phyloP scores from a whole-genome alignment of 2,797 vertebrate species.

The Hemitrygon akajei region DNA sequence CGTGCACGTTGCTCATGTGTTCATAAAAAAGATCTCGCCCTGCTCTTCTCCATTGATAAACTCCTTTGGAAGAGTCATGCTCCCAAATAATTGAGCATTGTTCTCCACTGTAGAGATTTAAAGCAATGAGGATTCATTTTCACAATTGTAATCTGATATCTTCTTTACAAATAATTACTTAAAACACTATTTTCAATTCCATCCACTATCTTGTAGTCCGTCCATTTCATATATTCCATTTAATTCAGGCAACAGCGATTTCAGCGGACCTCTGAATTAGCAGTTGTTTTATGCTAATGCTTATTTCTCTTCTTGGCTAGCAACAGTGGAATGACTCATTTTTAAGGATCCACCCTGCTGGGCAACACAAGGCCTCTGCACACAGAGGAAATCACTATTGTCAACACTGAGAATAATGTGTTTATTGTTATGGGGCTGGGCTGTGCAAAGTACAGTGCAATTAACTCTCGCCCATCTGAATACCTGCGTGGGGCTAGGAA shows the following conservation, averaged over 20 bases:
- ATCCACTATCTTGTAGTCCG: not conserved
- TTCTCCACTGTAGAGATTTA: not conserved
- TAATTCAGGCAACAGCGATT: not conserved
- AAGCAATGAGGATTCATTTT: not conserved
- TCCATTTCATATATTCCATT: not conserved
- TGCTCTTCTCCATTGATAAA: not conserved
- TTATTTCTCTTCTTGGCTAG: not conserved
- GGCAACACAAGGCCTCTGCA: not conserved
- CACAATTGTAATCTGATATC: not conserved
- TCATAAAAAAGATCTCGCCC: not conserved
- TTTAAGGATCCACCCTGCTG: not conserved
- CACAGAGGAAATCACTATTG: slow-evolving; percentile 14
- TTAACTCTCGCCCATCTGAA: not conserved
- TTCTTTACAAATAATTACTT: not conserved
- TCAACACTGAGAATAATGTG: not conserved
- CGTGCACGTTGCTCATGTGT: no score
- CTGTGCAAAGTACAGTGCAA: not conserved
- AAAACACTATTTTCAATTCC: not conserved
- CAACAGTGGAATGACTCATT: slow-evolving; percentile 5
- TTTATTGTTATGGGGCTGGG: slow-evolving; percentile 1
- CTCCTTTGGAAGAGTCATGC: not conserved
- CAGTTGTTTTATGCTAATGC: not conserved
- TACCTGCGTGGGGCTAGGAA: not conserved
- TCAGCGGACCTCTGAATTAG: not conserved
- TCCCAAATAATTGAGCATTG: not conserved